These are phyloP conservation scores for Ceramica pisi DNA, from an alignment of 2,888 invertebrate genomes.

Conservation along the genomic window DNA sequence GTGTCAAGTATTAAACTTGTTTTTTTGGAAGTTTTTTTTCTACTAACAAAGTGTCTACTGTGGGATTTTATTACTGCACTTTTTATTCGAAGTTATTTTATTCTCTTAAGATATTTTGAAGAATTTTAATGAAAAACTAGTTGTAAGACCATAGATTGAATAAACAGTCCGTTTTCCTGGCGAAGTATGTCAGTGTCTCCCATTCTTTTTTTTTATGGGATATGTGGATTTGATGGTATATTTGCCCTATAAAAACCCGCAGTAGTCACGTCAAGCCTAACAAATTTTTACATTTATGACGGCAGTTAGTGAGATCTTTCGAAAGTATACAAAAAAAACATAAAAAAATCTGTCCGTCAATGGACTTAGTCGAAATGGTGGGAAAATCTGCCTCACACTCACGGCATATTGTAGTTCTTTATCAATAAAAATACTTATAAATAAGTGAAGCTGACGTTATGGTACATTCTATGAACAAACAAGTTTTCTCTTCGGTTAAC, in stretches of 20 bases:
- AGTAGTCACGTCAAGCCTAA: constrained; percentile 70
- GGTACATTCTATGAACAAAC: constrained; percentile 62
- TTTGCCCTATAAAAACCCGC: constrained; percentile 63
- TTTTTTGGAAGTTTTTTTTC: constrained; percentile 68
- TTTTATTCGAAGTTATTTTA: neutral
- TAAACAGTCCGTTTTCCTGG: constrained; percentile 1
- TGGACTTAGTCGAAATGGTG: constrained; percentile 87
- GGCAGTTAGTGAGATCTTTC: constrained; percentile 87
- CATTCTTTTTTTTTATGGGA: constrained; percentile 1
- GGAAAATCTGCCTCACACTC: constrained; percentile 86
- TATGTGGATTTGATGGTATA: neutral
- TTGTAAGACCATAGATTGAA: constrained; percentile 11
- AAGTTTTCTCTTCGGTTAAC: constrained; percentile 54
- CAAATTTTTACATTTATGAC: constrained; percentile 73
- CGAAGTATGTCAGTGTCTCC: neutral
- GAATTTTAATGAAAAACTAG: neutral
- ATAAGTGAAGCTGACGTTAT: constrained; percentile 71
- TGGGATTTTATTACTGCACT: constrained; percentile 51
- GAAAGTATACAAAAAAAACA: constrained; percentile 80
- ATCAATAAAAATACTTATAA: constrained; percentile 77
- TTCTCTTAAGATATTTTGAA: constrained; percentile 10
- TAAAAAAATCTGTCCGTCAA: constrained; percentile 76
- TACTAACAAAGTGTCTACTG: constrained; percentile 65
- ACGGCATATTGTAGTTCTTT: constrained; percentile 85
- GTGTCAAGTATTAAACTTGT: constrained; percentile 67